These are phyloP conservation scores for Sesamia nonagrioides DNA, from an alignment of 1,140 invertebrate species.

Conservation along the genomic window DNA sequence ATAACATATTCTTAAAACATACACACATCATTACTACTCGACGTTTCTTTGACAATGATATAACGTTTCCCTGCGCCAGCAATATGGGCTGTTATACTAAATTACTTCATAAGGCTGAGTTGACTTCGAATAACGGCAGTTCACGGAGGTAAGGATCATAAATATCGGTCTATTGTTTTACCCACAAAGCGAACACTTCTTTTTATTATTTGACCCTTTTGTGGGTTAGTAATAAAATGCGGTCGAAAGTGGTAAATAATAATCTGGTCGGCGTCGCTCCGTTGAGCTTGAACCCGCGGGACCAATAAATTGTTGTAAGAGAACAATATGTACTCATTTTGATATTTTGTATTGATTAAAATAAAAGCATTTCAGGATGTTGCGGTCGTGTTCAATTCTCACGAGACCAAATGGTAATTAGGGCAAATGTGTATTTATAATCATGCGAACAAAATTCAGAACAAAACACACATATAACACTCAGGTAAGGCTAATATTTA, in stretches of 20 bases:
- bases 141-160: conserved; percentile 57
- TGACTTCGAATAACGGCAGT: conserved; percentile 37
- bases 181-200: conserved; percentile 59
- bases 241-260: conserved; percentile 62
- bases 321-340: conserved; percentile 51
- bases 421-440: conserved; percentile 43
- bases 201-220: conserved; percentile 65
- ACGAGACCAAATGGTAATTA: conserved; percentile 34
- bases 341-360: conserved; percentile 56
- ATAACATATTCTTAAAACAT: conserved; percentile 52
- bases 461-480: conserved; percentile 29
- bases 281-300: conserved; percentile 53
- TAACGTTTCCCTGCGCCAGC: conserved; percentile 34
- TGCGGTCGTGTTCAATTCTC: conserved; percentile 43
- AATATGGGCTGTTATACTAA: conserved; percentile 49
- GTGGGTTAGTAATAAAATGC: conserved; percentile 61
- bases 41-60: conserved; percentile 50
- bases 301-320: conserved; percentile 57
- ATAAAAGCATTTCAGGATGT: conserved; percentile 48
- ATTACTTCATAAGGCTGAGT: conserved; percentile 51
- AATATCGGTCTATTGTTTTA: conserved; percentile 60
- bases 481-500: conserved; percentile 16
- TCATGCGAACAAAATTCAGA: conserved; percentile 42
- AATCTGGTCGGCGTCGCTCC: conserved; percentile 60
- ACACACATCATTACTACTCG: conserved; percentile 30